Conservation (phyloP, 2,113 vertebrate species). For the Tonatia bakeri region DNA sequence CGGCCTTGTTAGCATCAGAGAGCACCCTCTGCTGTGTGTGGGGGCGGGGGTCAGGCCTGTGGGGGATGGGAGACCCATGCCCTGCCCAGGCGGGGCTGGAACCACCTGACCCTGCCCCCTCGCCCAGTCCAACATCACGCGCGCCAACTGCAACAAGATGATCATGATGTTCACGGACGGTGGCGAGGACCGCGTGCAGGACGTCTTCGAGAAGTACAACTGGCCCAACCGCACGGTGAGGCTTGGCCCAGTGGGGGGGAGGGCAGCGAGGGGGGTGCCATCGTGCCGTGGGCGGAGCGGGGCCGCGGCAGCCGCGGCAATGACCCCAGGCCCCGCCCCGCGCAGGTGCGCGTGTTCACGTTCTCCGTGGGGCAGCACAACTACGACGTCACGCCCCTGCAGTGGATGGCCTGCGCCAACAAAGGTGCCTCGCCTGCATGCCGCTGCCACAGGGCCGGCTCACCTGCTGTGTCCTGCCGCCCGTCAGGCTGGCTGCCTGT, state of each 20-base stretch:
- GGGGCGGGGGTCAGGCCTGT: background rate
- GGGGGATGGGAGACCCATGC: background rate
- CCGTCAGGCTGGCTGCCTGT: background rate
- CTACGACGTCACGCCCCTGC: constrained; percentile 96
- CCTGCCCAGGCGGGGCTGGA: background rate
- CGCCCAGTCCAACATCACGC: constrained; percentile 89
- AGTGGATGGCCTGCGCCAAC: constrained; percentile 99
- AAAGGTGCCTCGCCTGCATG: constrained; percentile 84
- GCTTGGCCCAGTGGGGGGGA: background rate
- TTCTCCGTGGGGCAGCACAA: constrained; percentile 99
- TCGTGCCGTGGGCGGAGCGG: background rate
- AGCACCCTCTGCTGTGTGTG: background rate
- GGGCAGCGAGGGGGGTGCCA: too few species aligned
- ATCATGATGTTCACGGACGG: constrained; percentile 99
- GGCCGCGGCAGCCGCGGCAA: fast-evolving
- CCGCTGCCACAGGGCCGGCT: background rate
- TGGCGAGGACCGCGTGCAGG: constrained; percentile 95
- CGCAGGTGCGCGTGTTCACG: constrained; percentile 93
- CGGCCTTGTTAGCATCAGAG: constrained; percentile 37
- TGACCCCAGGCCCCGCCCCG: background rate
- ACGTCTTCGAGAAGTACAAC: constrained; percentile 98
- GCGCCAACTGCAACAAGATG: constrained; percentile 99
- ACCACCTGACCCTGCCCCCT: background rate
- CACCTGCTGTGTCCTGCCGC: background rate
- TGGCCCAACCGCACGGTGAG: constrained; percentile 99